Base-by-base conservation (phyloP, 2,113 vertebrate genomes). In the Coptodon rendalli region DNA sequence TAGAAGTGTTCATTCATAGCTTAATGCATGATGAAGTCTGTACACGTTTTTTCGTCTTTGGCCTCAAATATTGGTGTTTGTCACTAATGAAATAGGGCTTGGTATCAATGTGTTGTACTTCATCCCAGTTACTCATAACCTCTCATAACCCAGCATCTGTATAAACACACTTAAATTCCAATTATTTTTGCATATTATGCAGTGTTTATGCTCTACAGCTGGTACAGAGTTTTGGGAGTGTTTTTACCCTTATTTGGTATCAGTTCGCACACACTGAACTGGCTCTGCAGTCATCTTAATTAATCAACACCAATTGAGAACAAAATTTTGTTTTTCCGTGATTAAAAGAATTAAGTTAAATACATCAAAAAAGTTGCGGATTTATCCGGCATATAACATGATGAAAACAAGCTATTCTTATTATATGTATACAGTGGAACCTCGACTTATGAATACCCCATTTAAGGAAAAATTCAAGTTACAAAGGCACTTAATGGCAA, bases 21-120 rank as follows among this genome's bases (percentile, higher is more conserved):
- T 95, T 92, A 95, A 93, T 94, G 95, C 95, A 96, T 95, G 95
- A 96, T 95, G 94, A 95, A 9, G 73, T 96, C 95, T 93, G 92
- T 92, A 90, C 93, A 90, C 57, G 90, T 93, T 89, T 68, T 38
- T 92, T 81, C 89, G 88, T 94, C 89, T 89, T 87, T 90, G 91
- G 88, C 90, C 61, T 91, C 81, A 89, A 86, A 83, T 91, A 86
- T 91, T 80, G 86, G 78, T 92, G 87, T 93, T 87, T 88, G 89
- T 92, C 89, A 91, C 73, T 87, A 91, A 86, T 89, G 45, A 85
- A 83, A 91, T 89, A 90, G 89, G 90, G 84, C 82, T 92, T 89
- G 43, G 85, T 89, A 84, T 93, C 81, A 81, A 29, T 91, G 85
- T 89, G 71, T 91, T 85, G 79, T 85, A 78, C 76, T 80, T 90